Conservation (phyloP, 2,888 invertebrate species). For the Muschampia plurimacula region DNA sequence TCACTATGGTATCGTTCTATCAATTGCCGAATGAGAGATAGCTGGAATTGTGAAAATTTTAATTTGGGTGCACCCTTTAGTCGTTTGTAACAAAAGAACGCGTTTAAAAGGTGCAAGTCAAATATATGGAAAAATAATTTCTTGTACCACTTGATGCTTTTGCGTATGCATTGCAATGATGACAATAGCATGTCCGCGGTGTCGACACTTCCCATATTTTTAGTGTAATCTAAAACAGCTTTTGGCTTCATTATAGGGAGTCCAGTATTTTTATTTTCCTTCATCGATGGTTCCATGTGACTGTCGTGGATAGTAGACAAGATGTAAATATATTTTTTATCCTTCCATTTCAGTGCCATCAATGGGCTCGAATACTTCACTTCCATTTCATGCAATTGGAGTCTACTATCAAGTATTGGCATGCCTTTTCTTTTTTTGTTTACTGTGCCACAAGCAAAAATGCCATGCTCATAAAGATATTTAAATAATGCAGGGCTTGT, state of each 20-base stretch:
- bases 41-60: conserved; percentile 11
- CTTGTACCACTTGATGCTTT: conserved; percentile 57
- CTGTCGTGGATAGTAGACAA: conserved; percentile 42
- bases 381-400: conserved; percentile 7
- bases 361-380: conserved; percentile 38
- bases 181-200: conserved; percentile 29
- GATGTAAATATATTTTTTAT: conserved; percentile 45
- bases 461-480: conserved; percentile 45
- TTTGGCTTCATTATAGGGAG: conserved; percentile 24
- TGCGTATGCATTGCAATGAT: conserved; percentile 46
- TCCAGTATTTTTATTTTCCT: conserved; percentile 5
- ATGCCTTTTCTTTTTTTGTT: conserved; percentile 44
- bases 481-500: conserved; percentile 46
- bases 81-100: conserved; percentile 34
- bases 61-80: conserved; percentile 16
- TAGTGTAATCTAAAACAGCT: conserved; percentile 16
- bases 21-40: conserved; percentile 9
- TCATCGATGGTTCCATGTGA: conserved; percentile 24
- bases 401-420: conserved; percentile 43
- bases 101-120: conserved; percentile 49
- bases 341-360: conserved; percentile 46
- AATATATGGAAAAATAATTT: conserved; percentile 56
- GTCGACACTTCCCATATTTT: conserved; percentile 31
- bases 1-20: conserved; percentile 19
- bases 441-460: conserved; percentile 48